Evolutionary conservation across 2,888 invertebrate genomes (phyloP), one percentile per base, ranked within the genome.

Genomic region (Andrena fulva): DNA sequence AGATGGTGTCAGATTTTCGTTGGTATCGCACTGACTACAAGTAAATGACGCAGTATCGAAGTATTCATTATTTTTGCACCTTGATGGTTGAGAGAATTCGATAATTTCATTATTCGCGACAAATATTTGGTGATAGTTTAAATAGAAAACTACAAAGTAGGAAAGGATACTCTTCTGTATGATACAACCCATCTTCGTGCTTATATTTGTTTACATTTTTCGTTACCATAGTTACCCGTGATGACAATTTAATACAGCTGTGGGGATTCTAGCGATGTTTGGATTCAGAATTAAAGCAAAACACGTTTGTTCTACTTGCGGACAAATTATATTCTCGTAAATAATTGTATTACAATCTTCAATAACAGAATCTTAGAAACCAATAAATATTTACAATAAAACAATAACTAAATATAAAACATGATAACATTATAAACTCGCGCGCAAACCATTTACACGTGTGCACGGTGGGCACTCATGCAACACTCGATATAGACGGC

Each of bases 31-130:
- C 0, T 93, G 85, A 29, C 91, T 82, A 90, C 96, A 96, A 63
- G 94, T 93, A 77, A 96, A 94, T 35, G 92, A 92, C 86, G 94
- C 93, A 56, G 94, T 86, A 91, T 95, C 94, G 80, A 95, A 95
- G 89, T 94, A 95, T 89, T 95, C 95, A 82, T 94, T 93, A 76
- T 86, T 88, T 54, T 91, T 92, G 89, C 95, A 95, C 81, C 92
- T 90, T 24, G 75, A 85, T 16, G 91, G 90, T 67, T 88, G 82
- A 10, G 87, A 80, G 77, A 90, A 91, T 78, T 91, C 90, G 20
- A 90, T 59, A 42, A 90, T 79, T 60, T 90, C 73, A 56, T 79
- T 79, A 48, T 54, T 73, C 8, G 29, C 56, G 10, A 33, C 27
- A 42, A 80, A 42, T 10, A 66, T 48, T 29, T 67, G 54, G 5